These are phyloP conservation scores for Melieria picta DNA, from an alignment of 2,888 invertebrate species.

Conservation along the genomic window DNA sequence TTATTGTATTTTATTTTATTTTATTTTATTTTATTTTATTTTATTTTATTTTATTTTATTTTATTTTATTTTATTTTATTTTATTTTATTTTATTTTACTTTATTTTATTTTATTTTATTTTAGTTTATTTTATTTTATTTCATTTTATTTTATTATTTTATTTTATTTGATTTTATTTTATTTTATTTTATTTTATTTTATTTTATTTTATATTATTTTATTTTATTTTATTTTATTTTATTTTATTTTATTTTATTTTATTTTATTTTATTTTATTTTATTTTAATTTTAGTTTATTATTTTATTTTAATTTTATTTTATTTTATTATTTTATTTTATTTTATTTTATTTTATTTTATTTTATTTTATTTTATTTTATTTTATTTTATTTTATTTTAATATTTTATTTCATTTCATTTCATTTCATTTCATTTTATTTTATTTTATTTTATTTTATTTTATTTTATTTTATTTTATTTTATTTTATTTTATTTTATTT, in stretches of 20 bases:
- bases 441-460: background rate
- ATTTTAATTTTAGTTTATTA: background rate
- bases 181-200: conserved; percentile 1
- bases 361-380: background rate
- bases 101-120: too few relatives aligned
- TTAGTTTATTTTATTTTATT: too few relatives aligned
- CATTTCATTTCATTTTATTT: background rate
- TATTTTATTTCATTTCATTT: background rate
- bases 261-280: background rate
- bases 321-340: background rate
- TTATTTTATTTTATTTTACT: too few relatives aligned
- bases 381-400: background rate
- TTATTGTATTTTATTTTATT: too few relatives aligned
- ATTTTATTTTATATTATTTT: conserved; percentile 3
- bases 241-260: background rate
- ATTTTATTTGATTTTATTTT: too few relatives aligned
- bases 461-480: background rate
- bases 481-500: background rate
- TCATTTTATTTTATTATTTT: too few relatives aligned
- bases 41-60: too few relatives aligned
- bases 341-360: background rate
- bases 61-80: too few relatives aligned
- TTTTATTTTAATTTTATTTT: background rate
- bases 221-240: background rate
- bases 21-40: too few relatives aligned